Evolutionary conservation across 2,797 vertebrate species (phyloP).

Genomic region (Lemur catta): DNA sequence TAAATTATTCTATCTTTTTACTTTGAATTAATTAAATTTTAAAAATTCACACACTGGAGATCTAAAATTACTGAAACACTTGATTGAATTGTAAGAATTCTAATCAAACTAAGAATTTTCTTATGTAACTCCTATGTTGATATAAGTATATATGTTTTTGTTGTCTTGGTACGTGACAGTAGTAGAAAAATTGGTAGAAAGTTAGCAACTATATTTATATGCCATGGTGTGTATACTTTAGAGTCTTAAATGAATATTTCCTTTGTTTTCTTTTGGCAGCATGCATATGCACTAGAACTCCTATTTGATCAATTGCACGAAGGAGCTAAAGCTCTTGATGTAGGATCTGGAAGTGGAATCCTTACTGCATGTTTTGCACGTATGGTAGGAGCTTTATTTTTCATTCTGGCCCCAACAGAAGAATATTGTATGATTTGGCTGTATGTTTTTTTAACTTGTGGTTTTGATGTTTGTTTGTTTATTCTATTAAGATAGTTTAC

Average conservation of each 20-base stretch:
- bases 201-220: neutral
- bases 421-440: constrained; percentile 17
- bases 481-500: neutral
- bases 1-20: constrained; percentile 17
- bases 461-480: neutral
- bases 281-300: constrained; percentile 98
- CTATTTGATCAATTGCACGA: constrained; percentile 96
- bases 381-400: constrained; percentile 91
- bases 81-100: constrained; percentile 13
- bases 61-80: constrained; percentile 47
- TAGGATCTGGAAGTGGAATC: constrained; percentile 98
- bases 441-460: neutral
- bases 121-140: neutral
- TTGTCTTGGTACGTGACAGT: neutral
- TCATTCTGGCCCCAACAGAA: constrained; percentile 11
- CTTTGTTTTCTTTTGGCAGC: constrained; percentile 84
- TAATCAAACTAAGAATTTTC: neutral
- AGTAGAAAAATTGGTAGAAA: constrained; percentile 14
- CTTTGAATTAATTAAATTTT: constrained; percentile 30
- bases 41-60: constrained; percentile 1
- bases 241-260: constrained; percentile 38
- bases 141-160: constrained; percentile 4
- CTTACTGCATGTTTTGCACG: constrained; percentile 96
- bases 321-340: constrained; percentile 97
- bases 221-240: neutral